Base-by-base conservation (phyloP, 2,888 invertebrate genomes). In the Criorhina ranunculi region DNA sequence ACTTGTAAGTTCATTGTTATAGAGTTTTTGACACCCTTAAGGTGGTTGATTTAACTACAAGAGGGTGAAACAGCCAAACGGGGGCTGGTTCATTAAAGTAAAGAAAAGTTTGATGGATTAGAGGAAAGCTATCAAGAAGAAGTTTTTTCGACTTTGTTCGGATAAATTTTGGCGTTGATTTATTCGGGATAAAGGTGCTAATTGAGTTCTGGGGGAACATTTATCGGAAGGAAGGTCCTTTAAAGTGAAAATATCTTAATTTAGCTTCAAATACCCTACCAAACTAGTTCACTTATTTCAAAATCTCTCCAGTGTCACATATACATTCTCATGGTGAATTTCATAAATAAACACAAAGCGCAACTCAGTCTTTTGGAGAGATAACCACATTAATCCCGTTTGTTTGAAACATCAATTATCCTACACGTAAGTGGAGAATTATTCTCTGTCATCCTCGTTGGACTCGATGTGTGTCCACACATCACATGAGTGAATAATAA, bases 351-450 rank as follows among this genome's bases (percentile, higher is more conserved):
- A 59, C 49, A 19, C 24, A 35, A 9, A 15, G 33, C 37, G 8
- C 29, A 40, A 31, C 66, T 35, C 57, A n/a, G 46, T 69, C 40
- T 70, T 51, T 40, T 17, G 55, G 53, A 35, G 37, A 40, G 59
- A 66, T 72, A 64, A 82, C 53, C 66, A 66, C 40, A 78, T 82
- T 77, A 77, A 82, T 70, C 59, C 24, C 24, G 4, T 24, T 24
- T 4, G 24, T n/a, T n/a, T n/a, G 19, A 31, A 29, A 42, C 64
- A 82, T 70, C 57, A 70, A 77, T 77, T 77, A 77, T 82, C 64
- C 70, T 33, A 40, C 60, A 51, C 51, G 46, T 35, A 57, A 42
- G 44, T 77, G 35, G 66, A 1, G 51, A 72, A 69, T 53, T 69
- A 62, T 67, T 69, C 35, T 69, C 53, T 60, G 51, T 24, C 60